phyloP scores from a whole-genome alignment of 2,888 invertebrate species.

The Flexamia atlantica region DNA sequence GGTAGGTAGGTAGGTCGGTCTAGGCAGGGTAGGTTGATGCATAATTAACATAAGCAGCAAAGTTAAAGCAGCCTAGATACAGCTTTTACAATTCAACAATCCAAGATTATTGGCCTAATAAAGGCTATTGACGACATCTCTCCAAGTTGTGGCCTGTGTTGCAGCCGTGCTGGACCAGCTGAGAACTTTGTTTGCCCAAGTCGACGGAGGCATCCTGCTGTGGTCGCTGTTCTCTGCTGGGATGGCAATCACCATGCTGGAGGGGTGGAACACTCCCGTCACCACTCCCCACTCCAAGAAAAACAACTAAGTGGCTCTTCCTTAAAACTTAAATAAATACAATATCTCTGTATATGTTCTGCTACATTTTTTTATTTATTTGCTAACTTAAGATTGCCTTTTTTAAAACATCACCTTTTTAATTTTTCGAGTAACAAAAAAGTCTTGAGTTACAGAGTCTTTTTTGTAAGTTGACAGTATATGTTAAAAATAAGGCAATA shows the following conservation, averaged over 20 bases:
- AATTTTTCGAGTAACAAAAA: neutral
- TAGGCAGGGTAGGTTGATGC: no score
- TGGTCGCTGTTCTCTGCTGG: constrained; percentile 79
- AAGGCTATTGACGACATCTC: no score
- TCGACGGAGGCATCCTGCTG: constrained; percentile 78
- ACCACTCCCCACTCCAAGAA: constrained; percentile 57
- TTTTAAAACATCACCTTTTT: neutral
- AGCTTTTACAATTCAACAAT: no score
- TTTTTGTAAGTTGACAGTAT: neutral
- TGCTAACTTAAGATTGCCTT: neutral
- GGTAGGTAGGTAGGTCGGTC: no score
- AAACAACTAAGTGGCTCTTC: constrained; percentile 28
- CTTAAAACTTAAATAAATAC: neutral
- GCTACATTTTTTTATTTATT: neutral
- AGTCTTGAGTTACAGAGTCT: neutral
- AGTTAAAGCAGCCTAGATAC: no score
- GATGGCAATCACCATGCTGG: constrained; percentile 77
- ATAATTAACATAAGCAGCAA: no score
- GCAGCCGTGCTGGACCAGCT: constrained; percentile 75
- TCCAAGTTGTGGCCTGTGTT: constrained; percentile 52
- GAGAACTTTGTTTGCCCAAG: constrained; percentile 74
- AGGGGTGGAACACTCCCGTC: constrained; percentile 61
- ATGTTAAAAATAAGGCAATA: neutral
- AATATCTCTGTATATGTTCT: neutral
- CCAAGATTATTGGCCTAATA: no score